phyloP scores from a whole-genome alignment of 2,113 vertebrate genomes.

The Oophaga pumilio region DNA sequence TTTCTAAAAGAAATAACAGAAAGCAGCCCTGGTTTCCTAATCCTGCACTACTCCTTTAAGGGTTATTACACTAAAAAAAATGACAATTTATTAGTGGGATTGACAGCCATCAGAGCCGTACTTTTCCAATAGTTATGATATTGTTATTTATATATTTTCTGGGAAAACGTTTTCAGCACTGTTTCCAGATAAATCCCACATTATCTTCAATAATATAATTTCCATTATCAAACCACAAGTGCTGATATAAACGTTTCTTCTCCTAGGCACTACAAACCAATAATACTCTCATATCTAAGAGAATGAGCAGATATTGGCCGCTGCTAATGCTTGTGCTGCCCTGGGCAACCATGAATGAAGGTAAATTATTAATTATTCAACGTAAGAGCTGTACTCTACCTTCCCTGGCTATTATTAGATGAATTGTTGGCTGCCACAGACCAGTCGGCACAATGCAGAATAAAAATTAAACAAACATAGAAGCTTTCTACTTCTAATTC shows the following conservation, averaged over 20 bases:
- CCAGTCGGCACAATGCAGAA: conserved; percentile 1
- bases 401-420: not conserved
- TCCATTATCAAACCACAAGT: not conserved
- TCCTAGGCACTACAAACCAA: not conserved
- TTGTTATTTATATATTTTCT: not conserved
- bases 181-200: not conserved
- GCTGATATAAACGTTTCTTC: not conserved
- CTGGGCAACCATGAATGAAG: conserved; percentile 21
- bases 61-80: not conserved
- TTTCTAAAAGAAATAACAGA: too few species aligned
- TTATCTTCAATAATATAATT: not conserved
- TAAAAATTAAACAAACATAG: conserved; percentile 13
- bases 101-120: not conserved
- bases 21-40: too few species aligned
- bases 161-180: not conserved
- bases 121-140: not conserved
- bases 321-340: not conserved
- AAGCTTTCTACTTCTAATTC: not conserved
- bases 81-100: not conserved
- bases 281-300: not conserved
- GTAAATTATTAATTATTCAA: conserved; percentile 14
- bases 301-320: not conserved
- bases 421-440: conserved; percentile 6
- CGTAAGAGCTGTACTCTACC: not conserved
- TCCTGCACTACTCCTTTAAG: too few species aligned